phyloP scores from a whole-genome alignment of 2,113 vertebrate species.

The Noturus placidus region DNA sequence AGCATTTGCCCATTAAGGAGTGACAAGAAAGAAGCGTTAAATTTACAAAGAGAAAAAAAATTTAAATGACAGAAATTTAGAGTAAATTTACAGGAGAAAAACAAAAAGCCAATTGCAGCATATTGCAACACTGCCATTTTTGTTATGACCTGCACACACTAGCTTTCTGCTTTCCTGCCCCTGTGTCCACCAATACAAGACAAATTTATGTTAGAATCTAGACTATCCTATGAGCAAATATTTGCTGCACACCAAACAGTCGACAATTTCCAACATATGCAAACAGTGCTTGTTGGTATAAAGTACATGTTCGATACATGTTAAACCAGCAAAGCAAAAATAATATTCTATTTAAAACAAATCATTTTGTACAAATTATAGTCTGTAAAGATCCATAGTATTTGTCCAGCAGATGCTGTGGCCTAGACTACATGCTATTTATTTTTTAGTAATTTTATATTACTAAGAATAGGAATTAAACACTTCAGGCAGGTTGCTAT shows the following conservation, averaged over 20 bases:
- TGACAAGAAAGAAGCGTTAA: background rate
- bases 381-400: background rate
- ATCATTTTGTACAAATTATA: background rate
- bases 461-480: background rate
- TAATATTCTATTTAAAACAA: background rate
- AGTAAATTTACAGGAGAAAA: too few species aligned
- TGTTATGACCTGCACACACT: background rate
- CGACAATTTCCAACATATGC: background rate
- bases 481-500: background rate
- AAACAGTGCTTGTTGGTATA: background rate
- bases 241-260: background rate
- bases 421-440: background rate
- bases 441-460: background rate
- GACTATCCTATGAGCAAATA: background rate
- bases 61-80: background rate
- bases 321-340: too few species aligned
- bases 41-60: background rate
- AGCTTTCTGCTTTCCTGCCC: background rate
- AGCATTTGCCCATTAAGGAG: constrained; percentile 46
- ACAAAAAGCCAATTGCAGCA: background rate
- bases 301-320: background rate
- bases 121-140: background rate
- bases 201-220: background rate
- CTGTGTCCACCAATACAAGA: background rate
- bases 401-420: background rate